Evolutionary conservation across 2,113 vertebrate genomes (phyloP).

Genomic region (Zosterops japonicus): DNA sequence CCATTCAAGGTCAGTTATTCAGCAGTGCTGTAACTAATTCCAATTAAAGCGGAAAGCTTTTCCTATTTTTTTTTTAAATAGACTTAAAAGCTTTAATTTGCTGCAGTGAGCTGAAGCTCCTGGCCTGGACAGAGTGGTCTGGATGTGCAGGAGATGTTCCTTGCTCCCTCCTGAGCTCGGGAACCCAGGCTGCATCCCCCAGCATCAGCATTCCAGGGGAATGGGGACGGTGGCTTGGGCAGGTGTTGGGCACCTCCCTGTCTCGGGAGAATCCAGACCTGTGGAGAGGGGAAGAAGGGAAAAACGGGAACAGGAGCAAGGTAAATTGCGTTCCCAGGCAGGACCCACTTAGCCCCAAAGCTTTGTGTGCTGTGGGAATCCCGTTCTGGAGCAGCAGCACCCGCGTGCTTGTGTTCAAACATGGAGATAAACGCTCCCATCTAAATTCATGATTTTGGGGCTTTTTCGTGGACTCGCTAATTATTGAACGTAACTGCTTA

Average conservation of each 20-base stretch:
- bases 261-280: accelerated
- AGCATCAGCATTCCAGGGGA: accelerated
- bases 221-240: accelerated
- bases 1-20: neutral
- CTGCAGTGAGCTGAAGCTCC: neutral
- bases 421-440: slow-evolving; percentile 64
- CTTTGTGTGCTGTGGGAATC: slow-evolving; percentile 8
- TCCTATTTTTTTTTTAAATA: neutral
- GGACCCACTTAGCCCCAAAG: neutral
- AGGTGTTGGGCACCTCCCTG: neutral
- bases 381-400: slow-evolving; percentile 37
- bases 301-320: accelerated
- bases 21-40: neutral
- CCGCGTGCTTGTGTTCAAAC: slow-evolving; percentile 54
- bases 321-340: neutral
- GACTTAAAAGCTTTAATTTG: neutral
- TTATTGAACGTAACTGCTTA: slow-evolving; percentile 74
- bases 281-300: neutral
- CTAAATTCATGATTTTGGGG: slow-evolving; percentile 59
- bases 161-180: accelerated
- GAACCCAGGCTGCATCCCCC: accelerated
- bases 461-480: slow-evolving; percentile 62
- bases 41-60: neutral
- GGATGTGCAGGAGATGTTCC: accelerated
- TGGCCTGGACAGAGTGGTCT: neutral